These are phyloP conservation scores for Abrostola tripartita DNA, from an alignment of 2,888 invertebrate genomes.

Conservation along the genomic window DNA sequence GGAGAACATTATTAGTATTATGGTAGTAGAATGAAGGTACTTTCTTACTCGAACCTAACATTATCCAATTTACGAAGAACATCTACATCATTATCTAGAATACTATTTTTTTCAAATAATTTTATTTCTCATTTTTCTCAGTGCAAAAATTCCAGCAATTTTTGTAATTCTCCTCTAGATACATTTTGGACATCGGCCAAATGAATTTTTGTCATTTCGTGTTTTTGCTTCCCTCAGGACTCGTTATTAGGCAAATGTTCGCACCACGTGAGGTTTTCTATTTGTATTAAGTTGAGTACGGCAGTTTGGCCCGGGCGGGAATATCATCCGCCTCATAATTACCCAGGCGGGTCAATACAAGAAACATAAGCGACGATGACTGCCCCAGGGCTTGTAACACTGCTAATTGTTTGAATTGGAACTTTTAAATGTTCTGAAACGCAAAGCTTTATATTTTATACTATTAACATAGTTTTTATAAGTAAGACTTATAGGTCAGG, in stretches of 20 bases:
- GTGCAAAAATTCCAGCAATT: constrained; percentile 10
- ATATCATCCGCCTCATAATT: neutral
- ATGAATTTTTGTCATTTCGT: constrained; percentile 43
- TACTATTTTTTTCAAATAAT: neutral
- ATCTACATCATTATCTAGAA: neutral
- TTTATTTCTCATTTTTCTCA: neutral
- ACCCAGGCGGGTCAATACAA: neutral
- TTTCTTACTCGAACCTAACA: neutral
- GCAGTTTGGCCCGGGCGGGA: constrained; percentile 6
- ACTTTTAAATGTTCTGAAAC: neutral
- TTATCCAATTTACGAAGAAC: neutral
- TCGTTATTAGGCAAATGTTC: constrained; percentile 39
- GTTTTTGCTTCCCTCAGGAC: constrained; percentile 24
- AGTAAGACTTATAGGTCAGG: too few species aligned
- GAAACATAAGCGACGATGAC: neutral
- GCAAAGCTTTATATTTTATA: too few species aligned
- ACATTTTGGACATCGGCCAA: constrained; percentile 42
- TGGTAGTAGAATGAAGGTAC: too few species aligned
- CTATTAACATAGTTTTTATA: too few species aligned
- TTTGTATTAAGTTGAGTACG: constrained; percentile 15
- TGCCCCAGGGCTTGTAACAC: neutral
- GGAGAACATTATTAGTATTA: too few species aligned
- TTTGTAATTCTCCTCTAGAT: constrained; percentile 10
- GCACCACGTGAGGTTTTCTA: constrained; percentile 21
- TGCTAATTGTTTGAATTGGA: neutral